phyloP scores from a whole-genome alignment of 1,140 invertebrate species.

The Drosophila mauritiana region DNA sequence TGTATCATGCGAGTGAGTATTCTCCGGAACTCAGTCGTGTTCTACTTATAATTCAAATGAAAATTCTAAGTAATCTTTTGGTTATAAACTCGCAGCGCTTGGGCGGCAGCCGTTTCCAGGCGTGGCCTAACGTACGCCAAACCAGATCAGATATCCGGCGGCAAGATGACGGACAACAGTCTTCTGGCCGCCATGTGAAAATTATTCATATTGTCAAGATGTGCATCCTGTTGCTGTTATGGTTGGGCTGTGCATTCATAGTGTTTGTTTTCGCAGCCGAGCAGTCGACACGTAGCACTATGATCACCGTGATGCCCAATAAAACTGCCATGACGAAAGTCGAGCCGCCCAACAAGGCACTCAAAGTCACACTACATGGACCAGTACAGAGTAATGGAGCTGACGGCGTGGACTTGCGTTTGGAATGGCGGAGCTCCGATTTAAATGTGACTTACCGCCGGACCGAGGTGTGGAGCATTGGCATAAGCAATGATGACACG shows the following conservation, averaged over 20 bases:
- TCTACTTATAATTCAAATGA: constrained; percentile 2
- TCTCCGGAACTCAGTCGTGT: background rate
- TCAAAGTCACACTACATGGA: background rate
- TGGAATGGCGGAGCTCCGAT: constrained; percentile 2
- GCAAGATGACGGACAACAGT: background rate
- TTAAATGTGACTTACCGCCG: background rate
- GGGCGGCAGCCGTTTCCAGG: background rate
- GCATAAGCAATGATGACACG: background rate
- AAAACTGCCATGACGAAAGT: background rate
- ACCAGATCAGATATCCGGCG: background rate
- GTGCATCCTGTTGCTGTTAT: constrained; percentile 2
- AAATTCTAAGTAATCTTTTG: constrained; percentile 13
- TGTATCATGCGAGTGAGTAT: too few relatives aligned
- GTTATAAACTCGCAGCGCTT: background rate
- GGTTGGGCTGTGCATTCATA: background rate
- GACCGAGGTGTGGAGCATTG: constrained; percentile 12
- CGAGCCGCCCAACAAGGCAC: background rate
- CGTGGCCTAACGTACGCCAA: background rate
- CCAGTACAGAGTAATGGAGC: background rate
- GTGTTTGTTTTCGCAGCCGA: background rate
- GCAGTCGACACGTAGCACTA: background rate
- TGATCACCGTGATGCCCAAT: constrained; percentile 9
- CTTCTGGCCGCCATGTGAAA: background rate
- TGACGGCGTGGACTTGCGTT: background rate
- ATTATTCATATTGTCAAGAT: constrained; percentile 10